Conservation (phyloP, 2,797 vertebrate genomes). For the Lindbergichthys nudifrons region DNA sequence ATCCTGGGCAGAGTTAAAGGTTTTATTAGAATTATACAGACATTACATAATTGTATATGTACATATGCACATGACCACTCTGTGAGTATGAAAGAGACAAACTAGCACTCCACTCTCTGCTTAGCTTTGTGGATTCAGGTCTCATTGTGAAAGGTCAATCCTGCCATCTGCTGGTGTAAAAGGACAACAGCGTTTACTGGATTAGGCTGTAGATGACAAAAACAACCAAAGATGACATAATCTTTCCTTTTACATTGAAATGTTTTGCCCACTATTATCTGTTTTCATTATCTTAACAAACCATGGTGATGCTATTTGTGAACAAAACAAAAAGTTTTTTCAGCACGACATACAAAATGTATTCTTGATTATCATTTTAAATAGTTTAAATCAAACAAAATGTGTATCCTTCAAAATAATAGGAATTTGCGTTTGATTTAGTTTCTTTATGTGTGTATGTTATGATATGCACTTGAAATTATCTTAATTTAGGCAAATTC, state of each 20-base stretch:
- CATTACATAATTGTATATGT: background rate
- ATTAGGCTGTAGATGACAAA: slow-evolving; percentile 12
- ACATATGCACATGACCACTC: background rate
- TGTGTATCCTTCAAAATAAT: no score
- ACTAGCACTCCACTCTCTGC: background rate
- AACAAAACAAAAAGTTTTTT: background rate
- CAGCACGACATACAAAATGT: background rate
- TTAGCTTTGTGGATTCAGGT: background rate
- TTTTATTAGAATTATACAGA: background rate
- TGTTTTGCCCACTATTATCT: background rate
- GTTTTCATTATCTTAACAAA: background rate
- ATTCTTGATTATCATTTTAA: background rate
- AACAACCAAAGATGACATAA: background rate
- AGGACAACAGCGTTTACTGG: slow-evolving; percentile 17
- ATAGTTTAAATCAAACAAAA: no score
- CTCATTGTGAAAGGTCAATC: slow-evolving; percentile 53
- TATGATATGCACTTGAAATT: no score
- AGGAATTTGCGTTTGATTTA: no score
- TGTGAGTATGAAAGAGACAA: background rate
- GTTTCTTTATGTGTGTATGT: no score
- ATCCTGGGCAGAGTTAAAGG: background rate
- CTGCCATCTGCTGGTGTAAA: slow-evolving; percentile 76
- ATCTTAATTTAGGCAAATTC: no score
- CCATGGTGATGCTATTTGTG: background rate
- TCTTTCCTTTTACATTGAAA: background rate